These are phyloP conservation scores for Chaenocephalus aceratus DNA, from an alignment of 2,113 vertebrate genomes.

Conservation along the genomic window DNA sequence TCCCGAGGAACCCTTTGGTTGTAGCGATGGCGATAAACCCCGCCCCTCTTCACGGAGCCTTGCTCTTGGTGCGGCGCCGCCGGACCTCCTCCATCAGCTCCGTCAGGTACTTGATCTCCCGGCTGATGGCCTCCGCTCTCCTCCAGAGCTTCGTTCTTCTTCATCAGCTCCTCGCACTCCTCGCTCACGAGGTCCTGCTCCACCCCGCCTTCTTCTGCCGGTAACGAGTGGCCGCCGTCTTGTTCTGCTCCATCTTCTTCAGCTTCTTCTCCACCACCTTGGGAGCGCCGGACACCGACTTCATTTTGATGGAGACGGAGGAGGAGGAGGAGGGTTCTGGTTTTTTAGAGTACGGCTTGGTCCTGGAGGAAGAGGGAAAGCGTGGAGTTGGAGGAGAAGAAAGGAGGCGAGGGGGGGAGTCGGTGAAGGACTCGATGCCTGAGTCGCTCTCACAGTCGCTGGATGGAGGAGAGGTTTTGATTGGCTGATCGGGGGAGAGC, in stretches of 20 bases:
- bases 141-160: slow-evolving; percentile 86
- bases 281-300: slow-evolving; percentile 79
- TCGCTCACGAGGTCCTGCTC: slow-evolving; percentile 88
- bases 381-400: slow-evolving; percentile 26
- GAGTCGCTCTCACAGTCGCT: slow-evolving; percentile 81
- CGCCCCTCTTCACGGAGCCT: no score
- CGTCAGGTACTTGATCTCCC: slow-evolving; percentile 95
- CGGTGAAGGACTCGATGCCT: slow-evolving; percentile 72
- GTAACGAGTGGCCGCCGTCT: slow-evolving; percentile 94
- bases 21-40: no score
- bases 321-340: slow-evolving; percentile 82
- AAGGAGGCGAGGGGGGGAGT: slow-evolving; percentile 54
- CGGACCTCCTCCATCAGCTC: slow-evolving; percentile 95
- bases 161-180: slow-evolving; percentile 88
- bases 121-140: slow-evolving; percentile 91
- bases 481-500: background rate
- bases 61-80: slow-evolving; percentile 81
- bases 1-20: no score
- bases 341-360: slow-evolving; percentile 68
- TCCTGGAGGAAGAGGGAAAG: slow-evolving; percentile 72
- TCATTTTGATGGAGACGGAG: slow-evolving; percentile 54
- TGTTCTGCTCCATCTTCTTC: slow-evolving; percentile 99
- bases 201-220: slow-evolving; percentile 93
- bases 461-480: background rate
- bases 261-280: slow-evolving; percentile 91